These are phyloP conservation scores for Triplophysa dalaica DNA, from an alignment of 2,113 vertebrate species.

Conservation along the genomic window DNA sequence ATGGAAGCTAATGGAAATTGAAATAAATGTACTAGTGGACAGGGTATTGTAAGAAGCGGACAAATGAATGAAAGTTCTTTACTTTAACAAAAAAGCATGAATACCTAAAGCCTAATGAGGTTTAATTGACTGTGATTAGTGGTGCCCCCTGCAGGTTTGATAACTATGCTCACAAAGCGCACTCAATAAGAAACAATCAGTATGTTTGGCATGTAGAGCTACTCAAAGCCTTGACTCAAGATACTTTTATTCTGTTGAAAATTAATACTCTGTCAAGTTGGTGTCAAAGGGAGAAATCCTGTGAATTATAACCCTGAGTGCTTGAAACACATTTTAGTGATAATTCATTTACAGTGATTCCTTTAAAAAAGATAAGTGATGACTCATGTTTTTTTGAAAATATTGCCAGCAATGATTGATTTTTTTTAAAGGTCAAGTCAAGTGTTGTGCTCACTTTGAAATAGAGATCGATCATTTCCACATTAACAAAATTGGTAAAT, in stretches of 20 bases:
- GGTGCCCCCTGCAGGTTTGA: conserved; percentile 10
- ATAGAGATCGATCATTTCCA: background rate
- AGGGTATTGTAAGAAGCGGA: background rate
- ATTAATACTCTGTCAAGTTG: background rate
- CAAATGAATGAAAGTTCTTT: background rate
- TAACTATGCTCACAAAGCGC: background rate
- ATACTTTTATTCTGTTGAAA: background rate
- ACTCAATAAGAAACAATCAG: background rate
- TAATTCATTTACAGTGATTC: background rate
- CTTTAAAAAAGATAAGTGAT: background rate
- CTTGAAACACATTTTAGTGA: background rate
- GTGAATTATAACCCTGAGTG: background rate
- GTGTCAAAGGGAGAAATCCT: no score
- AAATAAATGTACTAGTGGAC: background rate
- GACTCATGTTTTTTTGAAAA: background rate
- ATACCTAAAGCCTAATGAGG: conserved; percentile 1
- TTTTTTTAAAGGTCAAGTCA: background rate
- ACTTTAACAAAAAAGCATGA: background rate
- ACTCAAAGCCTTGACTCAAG: background rate
- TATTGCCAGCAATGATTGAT: background rate
- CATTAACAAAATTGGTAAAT: conserved; percentile 5
- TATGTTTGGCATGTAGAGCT: background rate
- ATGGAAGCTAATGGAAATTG: background rate
- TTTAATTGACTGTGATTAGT: conserved; percentile 21
- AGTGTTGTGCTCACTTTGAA: background rate